Base-by-base conservation (phyloP, 1,140 invertebrate species). In the Mesaphorura yosii region DNA sequence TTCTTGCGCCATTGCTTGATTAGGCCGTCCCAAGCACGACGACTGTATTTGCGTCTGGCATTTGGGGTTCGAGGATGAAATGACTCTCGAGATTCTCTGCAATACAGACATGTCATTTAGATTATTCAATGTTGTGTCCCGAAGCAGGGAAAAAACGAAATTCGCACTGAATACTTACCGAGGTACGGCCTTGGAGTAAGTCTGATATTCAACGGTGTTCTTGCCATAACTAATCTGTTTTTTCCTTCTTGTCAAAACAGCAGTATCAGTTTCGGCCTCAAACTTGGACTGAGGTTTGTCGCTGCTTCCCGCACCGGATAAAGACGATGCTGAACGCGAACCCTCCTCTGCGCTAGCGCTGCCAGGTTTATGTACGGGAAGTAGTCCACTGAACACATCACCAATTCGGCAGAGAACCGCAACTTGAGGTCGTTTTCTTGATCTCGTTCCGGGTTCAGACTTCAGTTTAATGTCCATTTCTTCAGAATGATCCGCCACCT, bases 201-300 rank as follows among this genome's bases (percentile, higher is more conserved):
- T 79, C 48, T 85, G 78, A 70, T 95, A 95, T 34, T 85, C 87
- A 55, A 82, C 69, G 12, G 89, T 94, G 66, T 91, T 92, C 73
- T 93, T 94, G 20, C 91, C 91, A 74, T 88, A 93, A 67, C 93
- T 87, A 67, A 95, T 89, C 70, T 92, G 86, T 69, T 93, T 94
- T 66, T 92, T 86, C 50, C 89, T 76, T 54, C 90, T 76, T 28
- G 76, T 68, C 53, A 95, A 66, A 10, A 86, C 69, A 19, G 57
- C 69, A 15, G 78, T 74, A 74, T 93, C 86, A 28, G 75, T 79
- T 71, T 92, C 87, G 17, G 7, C 37, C 28, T 54, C 52, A 41
- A 38, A 54, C 5, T 37, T 48, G 17, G 47, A 7, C 15, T 6
- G 4, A 5, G 5, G 27, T 37, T n/a, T 34, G 10, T n/a, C n/a